phyloP scores from a whole-genome alignment of 2,797 vertebrate species.

The Erpetoichthys calabaricus region DNA sequence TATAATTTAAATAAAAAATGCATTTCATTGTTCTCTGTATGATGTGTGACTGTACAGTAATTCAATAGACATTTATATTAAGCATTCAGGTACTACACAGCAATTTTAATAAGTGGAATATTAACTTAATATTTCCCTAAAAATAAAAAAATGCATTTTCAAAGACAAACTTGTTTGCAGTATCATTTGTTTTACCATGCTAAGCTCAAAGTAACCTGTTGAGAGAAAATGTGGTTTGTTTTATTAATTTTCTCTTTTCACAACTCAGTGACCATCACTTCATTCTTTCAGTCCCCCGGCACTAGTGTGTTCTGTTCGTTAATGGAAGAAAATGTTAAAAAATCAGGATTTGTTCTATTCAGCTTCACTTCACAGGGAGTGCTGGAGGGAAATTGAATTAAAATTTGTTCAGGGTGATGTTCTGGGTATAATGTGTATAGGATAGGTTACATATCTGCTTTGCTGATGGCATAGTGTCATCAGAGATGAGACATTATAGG shows the following conservation, averaged over 20 bases:
- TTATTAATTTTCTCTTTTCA: conserved; percentile 58
- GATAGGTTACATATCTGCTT: conserved; percentile 30
- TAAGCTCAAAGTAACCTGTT: conserved; percentile 29
- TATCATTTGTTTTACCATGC: conserved; percentile 9
- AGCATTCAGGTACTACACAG: no score
- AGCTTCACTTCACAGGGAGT: conserved; percentile 42
- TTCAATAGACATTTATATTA: no score
- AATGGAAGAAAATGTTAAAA: conserved; percentile 47
- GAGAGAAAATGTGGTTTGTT: conserved; percentile 44
- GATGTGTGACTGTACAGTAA: no score
- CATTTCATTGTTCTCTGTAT: no score
- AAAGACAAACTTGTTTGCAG: no score
- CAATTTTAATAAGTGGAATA: no score
- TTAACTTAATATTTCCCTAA: no score
- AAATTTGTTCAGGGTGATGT: conserved; percentile 24
- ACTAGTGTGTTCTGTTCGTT: conserved; percentile 43
- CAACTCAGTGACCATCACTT: conserved; percentile 41
- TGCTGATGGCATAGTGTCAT: conserved; percentile 29
- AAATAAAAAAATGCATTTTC: no score
- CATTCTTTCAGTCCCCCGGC: conserved; percentile 42
- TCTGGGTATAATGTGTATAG: conserved; percentile 19
- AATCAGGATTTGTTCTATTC: conserved; percentile 46
- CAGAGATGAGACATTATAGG: conserved; percentile 25
- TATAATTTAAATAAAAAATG: no score
- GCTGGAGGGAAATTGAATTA: conserved; percentile 39